Evolutionary conservation across 2,888 invertebrate genomes (phyloP).

Genomic region (Busseola fusca): DNA sequence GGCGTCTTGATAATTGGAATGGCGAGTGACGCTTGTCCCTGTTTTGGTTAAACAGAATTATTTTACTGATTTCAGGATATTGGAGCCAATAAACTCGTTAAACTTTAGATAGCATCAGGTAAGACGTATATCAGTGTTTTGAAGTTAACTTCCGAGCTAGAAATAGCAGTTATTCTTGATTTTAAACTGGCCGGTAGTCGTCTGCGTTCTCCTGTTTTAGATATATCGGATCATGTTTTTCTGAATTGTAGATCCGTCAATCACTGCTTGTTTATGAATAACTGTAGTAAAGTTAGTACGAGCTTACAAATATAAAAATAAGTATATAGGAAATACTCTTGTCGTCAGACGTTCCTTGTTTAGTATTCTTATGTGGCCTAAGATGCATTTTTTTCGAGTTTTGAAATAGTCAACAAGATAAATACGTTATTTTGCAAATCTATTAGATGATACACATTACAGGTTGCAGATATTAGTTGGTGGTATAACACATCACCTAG

Average conservation of each 20-base stretch:
- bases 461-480: neutral
- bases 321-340: neutral
- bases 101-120: conserved; percentile 43
- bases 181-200: conserved; percentile 29
- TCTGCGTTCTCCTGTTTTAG: conserved; percentile 6
- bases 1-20: conserved; percentile 52
- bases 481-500: neutral
- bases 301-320: neutral
- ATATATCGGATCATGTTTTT: neutral
- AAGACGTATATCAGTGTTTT: conserved; percentile 13
- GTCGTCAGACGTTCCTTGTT: neutral
- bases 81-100: conserved; percentile 10
- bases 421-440: neutral
- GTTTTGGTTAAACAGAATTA: conserved; percentile 30
- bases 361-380: too few relatives aligned
- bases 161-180: neutral
- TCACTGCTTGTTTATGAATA: neutral
- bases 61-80: conserved; percentile 54
- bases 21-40: conserved; percentile 52
- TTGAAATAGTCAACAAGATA: too few relatives aligned
- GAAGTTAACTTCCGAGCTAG: neutral
- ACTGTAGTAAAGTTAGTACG: neutral
- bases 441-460: neutral
- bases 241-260: neutral
- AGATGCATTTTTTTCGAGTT: neutral